Base-by-base conservation (phyloP, 2,888 invertebrate species). In the Thecophora atra region DNA sequence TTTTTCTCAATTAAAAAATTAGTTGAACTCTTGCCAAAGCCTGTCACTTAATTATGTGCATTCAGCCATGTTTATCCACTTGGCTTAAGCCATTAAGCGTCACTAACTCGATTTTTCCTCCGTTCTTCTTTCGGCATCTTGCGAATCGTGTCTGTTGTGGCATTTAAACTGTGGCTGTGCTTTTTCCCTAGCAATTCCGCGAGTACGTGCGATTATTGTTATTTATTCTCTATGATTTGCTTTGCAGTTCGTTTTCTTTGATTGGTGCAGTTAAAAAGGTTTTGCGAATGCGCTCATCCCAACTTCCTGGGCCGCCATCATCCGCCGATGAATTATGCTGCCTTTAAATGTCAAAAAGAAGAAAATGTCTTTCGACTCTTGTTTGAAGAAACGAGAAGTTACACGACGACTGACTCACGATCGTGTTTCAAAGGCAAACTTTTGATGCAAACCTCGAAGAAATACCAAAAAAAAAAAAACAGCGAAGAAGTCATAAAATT, bases 1-100 rank as follows among this genome's bases (percentile, higher is more conserved):
- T 47, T 47, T 15, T 47, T 47, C n/a, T 47, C 47, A n/a, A 47
- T n/a, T 47, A n/a, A n/a, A 47, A 47, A 47, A 47, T n/a, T 47
- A 15, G 47, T n/a, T n/a, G 15, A 15, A n/a, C 47, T 47, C 47
- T 11, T 5, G 47, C 47, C 47, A n/a, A 47, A 8, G 47, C n/a
- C 47, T 47, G 47, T 17, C 47, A 47, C 47, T 17, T 47, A n/a
- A 47, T 47, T 47, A n/a, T 47, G 8, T 44, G 44, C 44, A 47
- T 37, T 37, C 37, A 37, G 37, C 47, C 47, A 2, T 47, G 47
- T 47, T n/a, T 47, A n/a, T 15, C 47, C 13, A 47, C 8, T 47
- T 47, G 5, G n/a, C n/a, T n/a, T 37, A 37, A 37, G 37, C 37
- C 11, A 37, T 37, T 47, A 47, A 47, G 47, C 47, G 13, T 11